phyloP scores from a whole-genome alignment of 2,888 invertebrate genomes.

The Synanthedon vespiformis region DNA sequence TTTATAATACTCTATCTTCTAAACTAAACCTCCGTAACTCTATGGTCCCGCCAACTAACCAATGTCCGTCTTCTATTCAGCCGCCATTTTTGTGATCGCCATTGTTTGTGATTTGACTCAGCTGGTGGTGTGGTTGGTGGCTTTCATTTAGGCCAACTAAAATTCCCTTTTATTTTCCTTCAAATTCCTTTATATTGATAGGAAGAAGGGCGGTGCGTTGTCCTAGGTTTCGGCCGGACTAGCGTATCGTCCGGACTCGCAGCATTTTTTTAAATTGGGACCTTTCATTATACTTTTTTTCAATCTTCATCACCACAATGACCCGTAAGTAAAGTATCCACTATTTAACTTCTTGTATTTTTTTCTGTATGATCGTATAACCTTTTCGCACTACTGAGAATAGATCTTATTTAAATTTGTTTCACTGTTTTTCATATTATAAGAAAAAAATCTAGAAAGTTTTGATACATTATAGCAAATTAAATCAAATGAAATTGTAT shows the following conservation, averaged over 20 bases:
- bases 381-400: not conserved
- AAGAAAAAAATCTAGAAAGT: no score
- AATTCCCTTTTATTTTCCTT: conserved; percentile 48
- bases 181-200: conserved; percentile 43
- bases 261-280: not conserved
- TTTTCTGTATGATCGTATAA: not conserved
- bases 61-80: no score
- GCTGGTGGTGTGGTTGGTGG: conserved; percentile 22
- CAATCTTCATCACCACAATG: conserved; percentile 31
- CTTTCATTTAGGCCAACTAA: conserved; percentile 20
- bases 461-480: no score
- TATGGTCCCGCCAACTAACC: no score
- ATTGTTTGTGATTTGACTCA: conserved; percentile 12
- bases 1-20: no score
- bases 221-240: conserved; percentile 67
- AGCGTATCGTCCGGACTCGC: conserved; percentile 65
- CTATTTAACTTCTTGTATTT: not conserved
- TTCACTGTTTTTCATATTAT: no score
- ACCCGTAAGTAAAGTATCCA: conserved; percentile 49
- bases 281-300: not conserved
- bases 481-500: no score
- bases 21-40: no score
- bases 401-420: no score
- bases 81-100: not conserved
- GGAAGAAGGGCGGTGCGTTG: conserved; percentile 65